Percentiles rank a stretch among this genome's conserved stretches.
Conservation (phyloP, 2,888 invertebrate species). For the Hyposoter dolosus region DNA sequence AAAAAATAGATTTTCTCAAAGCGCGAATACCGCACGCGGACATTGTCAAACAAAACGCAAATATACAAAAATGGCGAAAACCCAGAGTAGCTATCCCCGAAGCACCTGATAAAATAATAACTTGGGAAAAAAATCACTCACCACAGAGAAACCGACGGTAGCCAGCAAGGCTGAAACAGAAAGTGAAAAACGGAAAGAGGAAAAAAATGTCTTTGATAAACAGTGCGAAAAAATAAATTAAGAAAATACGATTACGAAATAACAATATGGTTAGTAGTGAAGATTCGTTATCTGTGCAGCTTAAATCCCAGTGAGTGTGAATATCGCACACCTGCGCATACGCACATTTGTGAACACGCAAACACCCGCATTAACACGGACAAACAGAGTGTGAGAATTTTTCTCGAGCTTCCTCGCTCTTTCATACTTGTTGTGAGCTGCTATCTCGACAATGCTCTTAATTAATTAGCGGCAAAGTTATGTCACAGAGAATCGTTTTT, state of each 20-base stretch:
- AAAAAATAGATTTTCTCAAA: constrained; percentile 59
- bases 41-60: constrained; percentile 24
- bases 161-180: constrained; percentile 81
- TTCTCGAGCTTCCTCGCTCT: constrained; percentile 62
- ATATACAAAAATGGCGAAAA: constrained; percentile 32
- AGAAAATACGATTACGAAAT: constrained; percentile 66
- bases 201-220: constrained; percentile 27
- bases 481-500: constrained; percentile 80
- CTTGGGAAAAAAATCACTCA: constrained; percentile 73
- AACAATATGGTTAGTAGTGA: constrained; percentile 55
- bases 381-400: constrained; percentile 71
- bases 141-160: constrained; percentile 79
- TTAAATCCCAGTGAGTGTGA: constrained; percentile 51
- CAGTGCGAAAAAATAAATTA: constrained; percentile 13
- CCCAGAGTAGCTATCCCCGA: background rate
- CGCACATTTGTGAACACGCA: background rate
- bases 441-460: constrained; percentile 80
- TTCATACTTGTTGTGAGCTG: constrained; percentile 63
- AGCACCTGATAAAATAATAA: background rate
- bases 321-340: constrained; percentile 34
- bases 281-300: constrained; percentile 67
- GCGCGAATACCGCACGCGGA: constrained; percentile 50
- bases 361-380: constrained; percentile 14
- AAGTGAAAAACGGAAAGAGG: constrained; percentile 30
- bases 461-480: constrained; percentile 83